Evolutionary conservation across 2,797 vertebrate genomes (phyloP), one percentile per base, ranked within the genome.

Genomic region (Lutjanus argentimaculatus): DNA sequence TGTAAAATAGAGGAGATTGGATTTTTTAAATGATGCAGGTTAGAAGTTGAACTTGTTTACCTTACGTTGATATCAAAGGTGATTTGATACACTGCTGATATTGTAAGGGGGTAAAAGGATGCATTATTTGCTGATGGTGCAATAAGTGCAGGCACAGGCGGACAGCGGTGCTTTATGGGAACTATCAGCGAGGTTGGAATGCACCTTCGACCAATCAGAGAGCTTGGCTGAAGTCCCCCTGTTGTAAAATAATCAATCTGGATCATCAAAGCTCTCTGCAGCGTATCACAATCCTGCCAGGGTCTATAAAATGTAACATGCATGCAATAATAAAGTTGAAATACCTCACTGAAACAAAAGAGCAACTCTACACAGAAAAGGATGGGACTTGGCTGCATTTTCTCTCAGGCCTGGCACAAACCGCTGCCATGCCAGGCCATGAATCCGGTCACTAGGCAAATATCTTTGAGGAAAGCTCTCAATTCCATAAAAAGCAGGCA

Each of bases 171-270:
- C 56, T 85, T 85, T 80, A 88, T 70, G 70, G 70, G 86, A 82
- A 72, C 85, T 59, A 87, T 89, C 83, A 85, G 85, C 75, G 3
- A 59, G 72, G 46, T 7, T 40, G 80, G 89, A 88, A 88, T 88
- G 84, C 3, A 14, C 19, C 51, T 65, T 11, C 8, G 43, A 66
- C 86, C 79, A 88, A 88, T 90, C 81, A 7, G 55, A 75, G 46
- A 8, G 68, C 79, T 43, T 8, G 70, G 67, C 46, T 15, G 12
- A 72, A 45, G 57, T 36, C 55, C 46, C 56, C 30, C 66, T 0
- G 1, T 68, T 48, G 72, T 89, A 89, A 85, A 89, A 88, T 79
- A 84, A 90, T 91, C 85, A 80, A 84, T 87, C 59, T 56, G 11
- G 36, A 78, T 78, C 79, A 89, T 77, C 56, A 83, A 79, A 88